phyloP scores from a whole-genome alignment of 2,888 invertebrate species.

The Tyria jacobaeae region DNA sequence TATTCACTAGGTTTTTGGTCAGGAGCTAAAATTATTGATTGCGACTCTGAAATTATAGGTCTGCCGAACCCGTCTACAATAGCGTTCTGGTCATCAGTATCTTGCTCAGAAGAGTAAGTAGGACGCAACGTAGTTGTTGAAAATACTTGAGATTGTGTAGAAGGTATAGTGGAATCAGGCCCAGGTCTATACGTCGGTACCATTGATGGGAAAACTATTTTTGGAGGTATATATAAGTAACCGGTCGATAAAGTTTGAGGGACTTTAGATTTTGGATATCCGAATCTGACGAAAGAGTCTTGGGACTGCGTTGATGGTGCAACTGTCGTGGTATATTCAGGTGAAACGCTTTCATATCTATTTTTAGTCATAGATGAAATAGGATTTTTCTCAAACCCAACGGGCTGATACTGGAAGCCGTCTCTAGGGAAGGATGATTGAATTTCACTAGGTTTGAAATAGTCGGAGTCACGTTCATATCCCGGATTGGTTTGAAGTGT shows the following conservation, averaged over 20 bases:
- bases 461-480: neutral
- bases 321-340: neutral
- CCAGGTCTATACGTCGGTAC: constrained; percentile 18
- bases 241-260: constrained; percentile 10
- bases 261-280: constrained; percentile 13
- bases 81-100: constrained; percentile 11
- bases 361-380: constrained; percentile 8
- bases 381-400: constrained; percentile 1
- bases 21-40: constrained; percentile 10
- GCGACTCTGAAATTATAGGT: constrained; percentile 23
- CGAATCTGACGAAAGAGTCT: neutral
- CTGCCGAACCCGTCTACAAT: constrained; percentile 37
- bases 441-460: neutral
- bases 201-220: constrained; percentile 20
- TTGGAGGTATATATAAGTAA: constrained; percentile 20
- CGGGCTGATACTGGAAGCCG: constrained; percentile 34
- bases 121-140: constrained; percentile 27
- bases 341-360: constrained; percentile 4
- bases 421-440: constrained; percentile 5
- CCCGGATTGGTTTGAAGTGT: neutral
- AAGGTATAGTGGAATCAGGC: constrained; percentile 17
- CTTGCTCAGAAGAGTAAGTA: constrained; percentile 12
- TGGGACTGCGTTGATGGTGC: constrained; percentile 7
- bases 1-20: constrained; percentile 3
- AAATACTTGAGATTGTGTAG: constrained; percentile 14